Percentiles rank a stretch among this genome's conserved stretches.
phyloP scores from a whole-genome alignment of 2,797 vertebrate species.

The Acanthornis magna region DNA sequence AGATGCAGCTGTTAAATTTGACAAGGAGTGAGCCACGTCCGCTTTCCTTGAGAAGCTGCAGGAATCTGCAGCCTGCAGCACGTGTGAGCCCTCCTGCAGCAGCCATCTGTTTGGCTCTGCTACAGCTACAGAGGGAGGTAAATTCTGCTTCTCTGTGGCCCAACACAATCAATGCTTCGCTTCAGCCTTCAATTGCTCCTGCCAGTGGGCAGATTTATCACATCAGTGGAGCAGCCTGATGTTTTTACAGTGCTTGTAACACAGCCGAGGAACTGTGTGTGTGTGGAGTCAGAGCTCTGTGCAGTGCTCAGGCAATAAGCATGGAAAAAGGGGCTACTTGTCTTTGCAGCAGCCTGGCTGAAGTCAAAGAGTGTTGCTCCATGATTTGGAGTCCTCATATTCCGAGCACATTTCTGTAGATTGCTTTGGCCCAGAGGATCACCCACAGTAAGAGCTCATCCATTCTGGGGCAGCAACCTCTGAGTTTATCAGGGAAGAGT shows the following conservation, averaged over 20 bases:
- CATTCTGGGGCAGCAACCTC: neutral
- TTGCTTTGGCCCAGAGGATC: neutral
- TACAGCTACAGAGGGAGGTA: neutral
- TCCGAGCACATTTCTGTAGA: neutral
- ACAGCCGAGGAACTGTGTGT: neutral
- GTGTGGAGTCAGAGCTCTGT: neutral
- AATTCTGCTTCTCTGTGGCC: neutral
- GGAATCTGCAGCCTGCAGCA: neutral
- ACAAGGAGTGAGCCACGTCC: neutral
- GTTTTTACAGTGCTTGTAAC: conserved; percentile 19
- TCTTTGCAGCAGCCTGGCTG: neutral
- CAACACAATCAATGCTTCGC: neutral
- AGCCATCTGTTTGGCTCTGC: conserved; percentile 28
- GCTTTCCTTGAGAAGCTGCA: neutral
- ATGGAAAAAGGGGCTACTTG: neutral
- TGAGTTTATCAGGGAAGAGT: neutral
- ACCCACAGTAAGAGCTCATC: rapidly evolving
- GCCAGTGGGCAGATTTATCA: conserved; percentile 27
- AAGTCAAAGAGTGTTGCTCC: neutral
- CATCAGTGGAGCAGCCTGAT: conserved; percentile 21
- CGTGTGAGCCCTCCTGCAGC: conserved; percentile 28
- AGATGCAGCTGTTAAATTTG: conserved; percentile 48
- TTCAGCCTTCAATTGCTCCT: neutral
- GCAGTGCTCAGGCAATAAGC: neutral
- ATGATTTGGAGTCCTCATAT: neutral